Base-by-base conservation (phyloP, 2,888 invertebrate genomes). In the Drosophila setosimentum region DNA sequence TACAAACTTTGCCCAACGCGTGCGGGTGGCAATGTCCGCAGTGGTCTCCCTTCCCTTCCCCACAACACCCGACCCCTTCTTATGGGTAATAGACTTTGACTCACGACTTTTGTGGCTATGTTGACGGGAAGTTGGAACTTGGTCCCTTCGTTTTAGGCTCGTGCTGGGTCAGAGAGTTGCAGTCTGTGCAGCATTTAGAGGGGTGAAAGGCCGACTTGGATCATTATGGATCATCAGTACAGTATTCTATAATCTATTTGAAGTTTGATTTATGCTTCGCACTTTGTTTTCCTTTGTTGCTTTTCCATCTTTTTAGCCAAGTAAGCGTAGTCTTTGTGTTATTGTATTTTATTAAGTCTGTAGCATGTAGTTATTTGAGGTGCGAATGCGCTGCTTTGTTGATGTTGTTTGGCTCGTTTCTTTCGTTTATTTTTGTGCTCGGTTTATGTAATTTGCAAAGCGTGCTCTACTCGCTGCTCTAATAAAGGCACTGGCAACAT, bases 371-470 rank as follows among this genome's bases (percentile, higher is more conserved):
- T 45, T 62, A 13, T 58, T 55, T 49, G 59, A 81, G 87, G 89
- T 89, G 87, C 87, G 84, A 83, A 72, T 83, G 60, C 51, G 63
- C 55, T 75, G 63, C 58, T 80, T 75, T 69, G 70, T 74, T 73
- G 73, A 57, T 68, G 68, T 73, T 68, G 63, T 62, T 85, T 71
- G 58, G 64, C 70, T 63, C 33, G 55, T 42, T 81, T 64, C 58
- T 60, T 70, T 67, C 58, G 63, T 67, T 62, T 70, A 33, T 40
- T 61, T 61, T 69, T 60, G 16, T 53, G 35, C 51, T 73, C 37
- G 60, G 51, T 78, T 84, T 85, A 88, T 89, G 76, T 89, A 88
- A 88, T 88, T 81, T 49, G 63, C 78, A 66, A 85, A 85, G 87
- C 83, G 87, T 88, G 84, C 84, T 82, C 72, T 53, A 73, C 65